A percentile compares a stretch with the other conserved stretches of the same genome.
These are phyloP conservation scores for Craseonycteris thonglongyai DNA, from an alignment of 2,113 vertebrate species.

Conservation along the genomic window DNA sequence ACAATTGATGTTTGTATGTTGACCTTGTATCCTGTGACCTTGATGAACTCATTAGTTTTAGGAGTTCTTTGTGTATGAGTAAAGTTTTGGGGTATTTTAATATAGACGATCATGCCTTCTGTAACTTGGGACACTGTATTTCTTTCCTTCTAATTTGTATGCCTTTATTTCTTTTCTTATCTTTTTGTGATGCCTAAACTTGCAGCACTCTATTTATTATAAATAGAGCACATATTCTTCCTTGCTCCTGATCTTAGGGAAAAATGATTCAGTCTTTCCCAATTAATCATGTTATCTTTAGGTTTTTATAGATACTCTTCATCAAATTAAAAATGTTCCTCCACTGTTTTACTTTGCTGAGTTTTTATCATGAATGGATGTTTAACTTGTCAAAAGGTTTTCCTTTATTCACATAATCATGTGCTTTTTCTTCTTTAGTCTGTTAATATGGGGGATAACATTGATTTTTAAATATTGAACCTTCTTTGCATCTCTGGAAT, in stretches of 20 bases:
- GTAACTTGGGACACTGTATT: not conserved
- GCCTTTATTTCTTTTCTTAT: not conserved
- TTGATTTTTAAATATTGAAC: too few relatives aligned
- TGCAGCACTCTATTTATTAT: not conserved
- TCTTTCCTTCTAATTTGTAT: not conserved
- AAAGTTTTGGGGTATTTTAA: not conserved
- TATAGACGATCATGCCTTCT: not conserved
- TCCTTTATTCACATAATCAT: not conserved
- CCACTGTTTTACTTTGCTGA: not conserved
- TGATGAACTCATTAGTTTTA: not conserved
- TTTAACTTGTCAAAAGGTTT: not conserved
- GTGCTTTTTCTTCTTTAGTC: too few relatives aligned
- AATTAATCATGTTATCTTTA: not conserved
- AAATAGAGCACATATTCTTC: not conserved
- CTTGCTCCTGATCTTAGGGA: not conserved
- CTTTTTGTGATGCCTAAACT: not conserved
- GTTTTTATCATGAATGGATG: too few relatives aligned
- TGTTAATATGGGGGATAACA: too few relatives aligned
- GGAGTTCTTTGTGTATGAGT: not conserved
- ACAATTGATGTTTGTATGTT: not conserved
- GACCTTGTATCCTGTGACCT: not conserved
- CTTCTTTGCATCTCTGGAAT: too few relatives aligned
- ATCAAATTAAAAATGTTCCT: not conserved
- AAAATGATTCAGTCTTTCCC: too few relatives aligned
- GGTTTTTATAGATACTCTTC: too few relatives aligned